Conservation (phyloP, 1,140 invertebrate species). For the Neodiprion lecontei region DNA sequence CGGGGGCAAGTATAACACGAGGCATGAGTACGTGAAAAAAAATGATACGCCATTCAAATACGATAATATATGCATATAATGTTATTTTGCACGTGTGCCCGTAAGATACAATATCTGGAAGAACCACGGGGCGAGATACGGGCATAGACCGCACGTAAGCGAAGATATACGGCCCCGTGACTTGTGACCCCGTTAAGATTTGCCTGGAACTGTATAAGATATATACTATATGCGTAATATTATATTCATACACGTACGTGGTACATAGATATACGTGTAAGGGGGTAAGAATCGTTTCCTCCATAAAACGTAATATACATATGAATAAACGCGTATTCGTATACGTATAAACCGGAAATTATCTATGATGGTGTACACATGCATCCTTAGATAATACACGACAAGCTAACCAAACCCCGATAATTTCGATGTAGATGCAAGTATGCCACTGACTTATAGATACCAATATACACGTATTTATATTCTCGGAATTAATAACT, state of each 20-base stretch:
- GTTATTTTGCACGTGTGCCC: constrained; percentile 55
- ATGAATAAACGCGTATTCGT: neutral
- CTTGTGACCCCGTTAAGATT: constrained; percentile 53
- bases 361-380: neutral
- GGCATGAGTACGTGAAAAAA: no score
- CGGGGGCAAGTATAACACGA: no score
- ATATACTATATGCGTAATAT: neutral
- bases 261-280: no score
- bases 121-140: constrained; percentile 42
- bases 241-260: neutral
- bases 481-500: constrained; percentile 15
- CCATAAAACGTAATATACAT: neutral
- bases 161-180: constrained; percentile 49
- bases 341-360: neutral
- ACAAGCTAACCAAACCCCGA: no score
- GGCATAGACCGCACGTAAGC: constrained; percentile 19
- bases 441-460: no score
- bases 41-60: neutral
- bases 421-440: no score
- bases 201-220: constrained; percentile 31
- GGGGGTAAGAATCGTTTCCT: neutral
- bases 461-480: neutral
- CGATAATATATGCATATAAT: constrained; percentile 23
- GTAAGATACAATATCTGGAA: constrained; percentile 29
- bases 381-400: no score